phyloP scores from a whole-genome alignment of 2,888 invertebrate genomes.

The Hydrotaea diabolus region DNA sequence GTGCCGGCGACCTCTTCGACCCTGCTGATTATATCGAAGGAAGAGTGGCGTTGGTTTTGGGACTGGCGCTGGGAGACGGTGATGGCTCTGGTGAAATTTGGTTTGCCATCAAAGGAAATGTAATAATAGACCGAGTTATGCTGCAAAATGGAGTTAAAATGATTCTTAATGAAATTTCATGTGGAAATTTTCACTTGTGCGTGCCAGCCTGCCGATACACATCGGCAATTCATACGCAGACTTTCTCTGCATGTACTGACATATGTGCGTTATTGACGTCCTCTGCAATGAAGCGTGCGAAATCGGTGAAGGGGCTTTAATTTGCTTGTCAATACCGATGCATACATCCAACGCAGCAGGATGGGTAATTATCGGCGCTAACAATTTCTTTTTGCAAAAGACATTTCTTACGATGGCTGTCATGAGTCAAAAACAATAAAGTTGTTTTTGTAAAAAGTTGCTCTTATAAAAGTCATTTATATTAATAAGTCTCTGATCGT shows the following conservation, averaged over 20 bases:
- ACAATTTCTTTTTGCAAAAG: background rate
- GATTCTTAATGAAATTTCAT: background rate
- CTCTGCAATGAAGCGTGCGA: no score
- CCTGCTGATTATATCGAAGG: background rate
- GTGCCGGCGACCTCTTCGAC: background rate
- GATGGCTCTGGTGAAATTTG: background rate
- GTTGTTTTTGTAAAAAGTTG: background rate
- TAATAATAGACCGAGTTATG: constrained; percentile 21
- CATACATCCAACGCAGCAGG: background rate
- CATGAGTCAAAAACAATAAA: background rate
- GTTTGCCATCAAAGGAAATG: constrained; percentile 16
- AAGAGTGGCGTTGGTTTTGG: background rate
- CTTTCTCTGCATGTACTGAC: background rate
- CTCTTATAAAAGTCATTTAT: background rate
- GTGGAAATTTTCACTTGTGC: constrained; percentile 2
- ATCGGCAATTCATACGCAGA: background rate
- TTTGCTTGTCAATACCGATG: no score
- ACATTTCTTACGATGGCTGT: background rate
- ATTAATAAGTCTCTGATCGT: background rate
- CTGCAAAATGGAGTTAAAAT: constrained; percentile 5
- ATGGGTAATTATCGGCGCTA: background rate
- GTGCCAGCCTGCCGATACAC: background rate
- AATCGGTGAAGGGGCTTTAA: no score
- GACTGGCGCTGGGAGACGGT: background rate
- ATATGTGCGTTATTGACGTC: no score